Base-by-base conservation (phyloP, 2,113 vertebrate genomes). In the Archocentrus centrarchus region DNA sequence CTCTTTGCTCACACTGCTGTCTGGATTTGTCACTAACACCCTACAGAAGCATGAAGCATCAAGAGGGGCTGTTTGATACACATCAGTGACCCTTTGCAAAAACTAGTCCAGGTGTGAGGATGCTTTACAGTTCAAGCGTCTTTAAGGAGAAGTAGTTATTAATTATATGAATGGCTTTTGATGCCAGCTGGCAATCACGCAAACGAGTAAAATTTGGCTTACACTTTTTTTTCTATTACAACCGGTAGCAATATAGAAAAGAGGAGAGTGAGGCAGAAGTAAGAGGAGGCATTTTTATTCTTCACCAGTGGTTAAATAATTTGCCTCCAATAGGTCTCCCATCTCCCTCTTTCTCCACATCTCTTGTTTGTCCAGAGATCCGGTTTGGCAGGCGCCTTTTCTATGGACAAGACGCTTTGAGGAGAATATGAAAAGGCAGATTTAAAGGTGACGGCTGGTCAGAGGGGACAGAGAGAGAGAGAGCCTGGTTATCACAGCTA, bases 361-460 rank as follows among this genome's bases (percentile, higher is more conserved):
- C 93, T 93, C 91, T 97, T 98, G 97, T 99, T 98, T 98, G 97
- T 97, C 96, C 97, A 99, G 97, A 96, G 97, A 98, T 97, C 96
- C 86, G 96, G 96, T 98, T 97, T 97, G 96, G 97, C 97, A 96
- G 96, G 97, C 96, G 96, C 96, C 97, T 97, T 97, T 97, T 97
- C 96, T 96, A 96, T 97, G 97, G 97, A 98, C 98, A 97, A 98
- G 97, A 97, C 84, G 97, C 98, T 99, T 99, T 99, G 97, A 98
- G 97, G 97, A 97, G 98, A 98, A 99, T 99, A 99, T 99, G 97
- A 99, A 99, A 99, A 99, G 98, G 97, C 98, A 99, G 98, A 98
- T 99, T 99, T 99, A 99, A 99, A 99, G 98, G 98, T 99, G 98
- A 99, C 80, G 86, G 89, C 94, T 94, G 95, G 93, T 94, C 92